A percentile compares a stretch with the other conserved stretches of the same genome.
These are phyloP conservation scores for Heliocidaris erythrogramma DNA, from an alignment of 35 echinoderm and acorn worm species.

Conservation along the genomic window DNA sequence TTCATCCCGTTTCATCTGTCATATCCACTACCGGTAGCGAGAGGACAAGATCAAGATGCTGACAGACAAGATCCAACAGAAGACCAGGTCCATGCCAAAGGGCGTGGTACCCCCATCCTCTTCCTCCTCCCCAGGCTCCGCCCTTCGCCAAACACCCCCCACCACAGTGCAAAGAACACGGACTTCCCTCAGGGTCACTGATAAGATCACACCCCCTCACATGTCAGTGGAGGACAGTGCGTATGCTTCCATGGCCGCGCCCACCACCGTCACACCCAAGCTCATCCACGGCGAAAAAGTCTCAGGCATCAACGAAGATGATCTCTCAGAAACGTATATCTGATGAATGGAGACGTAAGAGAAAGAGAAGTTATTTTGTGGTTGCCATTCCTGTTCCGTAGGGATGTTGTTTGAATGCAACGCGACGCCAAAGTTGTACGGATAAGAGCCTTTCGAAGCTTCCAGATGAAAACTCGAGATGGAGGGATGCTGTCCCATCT, in stretches of 20 bases:
- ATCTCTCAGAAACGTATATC: constrained; percentile 96
- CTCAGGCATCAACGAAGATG: constrained; percentile 82
- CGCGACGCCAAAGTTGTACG: not conserved
- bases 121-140: not conserved
- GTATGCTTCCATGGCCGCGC: constrained; percentile 72
- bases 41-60: constrained; percentile 85
- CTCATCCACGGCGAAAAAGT: constrained; percentile 54
- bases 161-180: constrained; percentile 43
- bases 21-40: constrained; percentile 50
- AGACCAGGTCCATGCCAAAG: constrained; percentile 57
- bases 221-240: constrained; percentile 96
- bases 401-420: not conserved
- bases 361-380: not conserved
- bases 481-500: not conserved
- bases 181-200: constrained; percentile 56
- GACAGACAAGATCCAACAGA: constrained; percentile 71
- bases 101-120: not conserved
- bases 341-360: constrained; percentile 19
- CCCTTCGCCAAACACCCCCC: constrained; percentile 33
- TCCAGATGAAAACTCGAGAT: not conserved
- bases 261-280: constrained; percentile 58
- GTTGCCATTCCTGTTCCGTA: not conserved
- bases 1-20: not conserved
- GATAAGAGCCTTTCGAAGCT: not conserved
- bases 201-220: constrained; percentile 73